A percentile compares a stretch with the other conserved stretches of the same genome.
These are phyloP conservation scores for Saccostrea echinata DNA, from an alignment of 1,140 invertebrate genomes.

Conservation along the genomic window DNA sequence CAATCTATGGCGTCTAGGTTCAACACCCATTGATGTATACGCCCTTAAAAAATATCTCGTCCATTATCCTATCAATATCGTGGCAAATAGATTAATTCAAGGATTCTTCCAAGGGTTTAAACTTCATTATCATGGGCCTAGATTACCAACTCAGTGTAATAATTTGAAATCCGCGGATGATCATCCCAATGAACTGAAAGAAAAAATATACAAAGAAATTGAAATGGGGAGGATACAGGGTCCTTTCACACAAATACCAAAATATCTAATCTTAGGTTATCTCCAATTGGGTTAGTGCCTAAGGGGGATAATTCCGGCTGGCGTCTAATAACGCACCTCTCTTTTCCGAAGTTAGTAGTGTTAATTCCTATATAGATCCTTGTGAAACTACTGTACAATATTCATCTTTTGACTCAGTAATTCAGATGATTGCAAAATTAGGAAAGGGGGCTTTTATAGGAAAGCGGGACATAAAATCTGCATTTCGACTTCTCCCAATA, in stretches of 20 bases:
- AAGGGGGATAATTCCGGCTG: not conserved
- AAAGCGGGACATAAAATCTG: constrained; percentile 39
- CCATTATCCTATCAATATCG: no score
- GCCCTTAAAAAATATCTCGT: no score
- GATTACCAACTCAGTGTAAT: not conserved
- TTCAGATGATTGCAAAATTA: not conserved
- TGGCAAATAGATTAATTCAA: no score
- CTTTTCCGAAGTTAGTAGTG: not conserved
- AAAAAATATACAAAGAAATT: constrained; percentile 1
- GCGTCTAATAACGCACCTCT: constrained; percentile 14
- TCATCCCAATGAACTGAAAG: not conserved
- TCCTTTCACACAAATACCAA: not conserved
- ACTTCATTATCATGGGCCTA: no score
- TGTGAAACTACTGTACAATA: not conserved
- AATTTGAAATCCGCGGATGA: not conserved
- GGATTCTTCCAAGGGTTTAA: no score
- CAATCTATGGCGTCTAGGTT: no score
- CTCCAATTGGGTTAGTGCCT: constrained; percentile 11
- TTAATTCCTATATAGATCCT: constrained; percentile 12
- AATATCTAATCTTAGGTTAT: constrained; percentile 9
- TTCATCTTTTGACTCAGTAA: constrained; percentile 24
- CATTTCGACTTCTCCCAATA: constrained; percentile 30
- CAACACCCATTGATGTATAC: no score
- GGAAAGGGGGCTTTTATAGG: not conserved
- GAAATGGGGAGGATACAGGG: no score